phyloP scores from a whole-genome alignment of 2,888 invertebrate species.

The Epistrophella euchroma region DNA sequence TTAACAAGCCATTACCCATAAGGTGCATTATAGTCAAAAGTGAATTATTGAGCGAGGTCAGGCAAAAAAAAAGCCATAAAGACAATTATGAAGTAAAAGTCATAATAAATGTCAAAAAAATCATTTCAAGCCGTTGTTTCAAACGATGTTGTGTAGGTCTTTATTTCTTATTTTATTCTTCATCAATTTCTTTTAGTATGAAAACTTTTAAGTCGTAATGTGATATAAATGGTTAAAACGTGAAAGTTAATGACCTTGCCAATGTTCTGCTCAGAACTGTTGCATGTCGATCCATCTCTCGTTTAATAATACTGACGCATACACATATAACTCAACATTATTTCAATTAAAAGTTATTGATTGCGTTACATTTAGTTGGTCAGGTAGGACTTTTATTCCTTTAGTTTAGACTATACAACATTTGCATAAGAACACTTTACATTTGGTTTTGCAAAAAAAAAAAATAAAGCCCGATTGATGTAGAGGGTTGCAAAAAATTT shows the following conservation, averaged over 20 bases:
- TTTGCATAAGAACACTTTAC: conserved; percentile 5
- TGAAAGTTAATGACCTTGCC: conserved; percentile 1
- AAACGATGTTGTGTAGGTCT: no score
- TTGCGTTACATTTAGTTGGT: conserved; percentile 5
- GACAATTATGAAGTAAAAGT: no score
- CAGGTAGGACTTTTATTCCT: background rate
- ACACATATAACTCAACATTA: conserved; percentile 20
- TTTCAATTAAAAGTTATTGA: conserved; percentile 32
- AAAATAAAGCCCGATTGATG: background rate
- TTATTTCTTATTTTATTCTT: no score
- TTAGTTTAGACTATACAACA: conserved; percentile 11
- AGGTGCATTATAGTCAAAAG: no score
- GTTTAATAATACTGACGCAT: background rate
- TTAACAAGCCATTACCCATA: no score
- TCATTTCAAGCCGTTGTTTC: no score
- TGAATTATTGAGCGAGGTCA: no score
- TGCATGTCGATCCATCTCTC: conserved; percentile 22
- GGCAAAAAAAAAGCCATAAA: no score
- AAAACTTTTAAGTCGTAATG: background rate
- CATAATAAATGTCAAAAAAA: no score
- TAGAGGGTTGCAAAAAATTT: no score
- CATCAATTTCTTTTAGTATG: background rate
- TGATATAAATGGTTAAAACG: background rate
- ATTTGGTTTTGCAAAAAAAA: background rate
- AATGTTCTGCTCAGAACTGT: background rate